Evolutionary conservation across 2,113 vertebrate genomes (phyloP), one percentile per base, ranked within the genome.

Genomic region (Alosa alosa): DNA sequence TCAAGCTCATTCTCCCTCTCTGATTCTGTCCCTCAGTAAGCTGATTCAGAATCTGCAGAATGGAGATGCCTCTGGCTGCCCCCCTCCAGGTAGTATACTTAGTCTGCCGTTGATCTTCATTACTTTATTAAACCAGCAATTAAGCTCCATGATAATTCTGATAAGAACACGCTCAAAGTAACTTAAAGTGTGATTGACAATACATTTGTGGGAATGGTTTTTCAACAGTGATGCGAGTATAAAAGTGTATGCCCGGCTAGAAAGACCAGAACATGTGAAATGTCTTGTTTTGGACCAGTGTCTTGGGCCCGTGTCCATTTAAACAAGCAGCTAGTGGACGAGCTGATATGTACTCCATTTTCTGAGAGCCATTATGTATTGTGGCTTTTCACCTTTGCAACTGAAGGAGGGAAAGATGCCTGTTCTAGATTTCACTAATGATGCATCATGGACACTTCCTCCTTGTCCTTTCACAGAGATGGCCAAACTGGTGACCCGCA

Each of bases 11-110:
- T 22, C 22, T 82, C 25, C n/a, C 15, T 17, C 8, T 82, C 4
- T 20, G 3, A 20, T 89, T 88, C 64, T 82, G 22, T 85, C 6
- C 17, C 50, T 44, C 57, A 96, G 96, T 72, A 60, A 91, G 31
- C 86, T 96, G 45, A 93, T 96, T 90, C 96, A 96, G 89, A 96
- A 91, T 86, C 85, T 96, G 86, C 93, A 88, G 86, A 22, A 84
- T 0, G 95, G 93, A 6, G 41, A 96, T 86, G 92, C 93, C 10
- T 92, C 91, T 84, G 85, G 85, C 47, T 97, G 96, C 86, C 93
- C 92, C 22, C 18, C 36, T 17, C 44, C 87, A 47, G 93, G 93
- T 93, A 91, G 25, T 31, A 9, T 72, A 68, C 10, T 68, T 5
- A 68, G 22, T n/a, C 25, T 9, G 6, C 9, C n/a, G n/a, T 68